Base-by-base conservation (phyloP, 1,140 invertebrate genomes). In the Aphelenchoides fujianensis region DNA sequence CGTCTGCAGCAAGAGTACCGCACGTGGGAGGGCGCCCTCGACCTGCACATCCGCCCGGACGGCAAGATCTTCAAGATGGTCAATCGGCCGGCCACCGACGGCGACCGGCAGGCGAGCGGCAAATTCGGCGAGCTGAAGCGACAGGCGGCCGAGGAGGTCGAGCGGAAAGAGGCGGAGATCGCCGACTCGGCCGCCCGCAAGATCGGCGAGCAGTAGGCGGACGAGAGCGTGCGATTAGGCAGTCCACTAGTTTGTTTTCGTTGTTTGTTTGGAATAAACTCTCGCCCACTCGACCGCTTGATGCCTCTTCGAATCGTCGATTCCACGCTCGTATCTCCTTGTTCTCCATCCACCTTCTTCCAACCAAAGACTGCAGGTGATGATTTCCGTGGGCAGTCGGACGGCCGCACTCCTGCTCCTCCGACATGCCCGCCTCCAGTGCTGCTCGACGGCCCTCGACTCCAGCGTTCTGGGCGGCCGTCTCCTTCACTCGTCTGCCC, bases 41-140 rank as follows among this genome's bases (percentile, higher is more conserved):
- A 76, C 9, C 30, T 74, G 34, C 37, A 71, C 9, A 73, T 74
- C 7, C 34, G 36, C 31, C 30, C 52, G 3, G 37, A 48, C 23
- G 73, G 73, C 12, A 54, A 48, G n/a, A 74, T 74, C 31, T 35
- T 48, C 19, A 72, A 68, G 35, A 55, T 74, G 30, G 32, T 75
- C 23, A 67, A 73, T 41, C 61, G 73, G 16, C 1, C n/a, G 16
- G 66, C 53, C 12, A 74, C 57, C n/a, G 54, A 37, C 28, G 34
- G 27, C 9, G 73, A 74, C 61, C n/a, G 23, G 16, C 61, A 75
- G 34, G 7, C 36, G 54, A 73, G 71, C 27, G 30, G 30, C n/a
- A 52, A 73, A 55, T 74, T 72, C 19, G 30, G 16, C 31, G 61
- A 70, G 28, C 53, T 72, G 28, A 74, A 74, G 31, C 12, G 48